A percentile compares a stretch with the other conserved stretches of the same genome.
Evolutionary conservation across 2,888 invertebrate genomes (phyloP).

Genomic region (Thera obeliscata): DNA sequence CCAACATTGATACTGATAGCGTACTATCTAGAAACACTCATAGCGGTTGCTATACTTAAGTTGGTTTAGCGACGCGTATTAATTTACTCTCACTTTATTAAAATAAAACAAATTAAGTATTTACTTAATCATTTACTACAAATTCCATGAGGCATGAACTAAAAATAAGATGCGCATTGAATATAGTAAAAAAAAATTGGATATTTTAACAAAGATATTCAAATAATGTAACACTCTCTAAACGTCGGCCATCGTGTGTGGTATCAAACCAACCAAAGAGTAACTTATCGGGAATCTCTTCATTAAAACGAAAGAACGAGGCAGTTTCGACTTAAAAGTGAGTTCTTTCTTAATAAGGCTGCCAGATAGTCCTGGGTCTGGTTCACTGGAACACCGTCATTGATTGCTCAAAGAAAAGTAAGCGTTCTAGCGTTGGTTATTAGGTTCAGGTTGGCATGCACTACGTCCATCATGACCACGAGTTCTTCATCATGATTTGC

Average conservation of each 20-base stretch:
- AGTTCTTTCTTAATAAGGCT: slow-evolving; percentile 48
- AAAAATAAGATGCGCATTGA: neutral
- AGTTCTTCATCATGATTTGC: neutral
- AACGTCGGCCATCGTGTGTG: slow-evolving; percentile 61
- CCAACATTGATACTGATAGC: slow-evolving; percentile 39
- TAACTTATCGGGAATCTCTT: slow-evolving; percentile 62
- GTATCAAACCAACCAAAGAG: slow-evolving; percentile 51
- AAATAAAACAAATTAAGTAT: slow-evolving; percentile 1
- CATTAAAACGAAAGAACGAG: slow-evolving; percentile 62
- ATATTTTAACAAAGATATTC: slow-evolving; percentile 37
- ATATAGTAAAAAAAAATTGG: slow-evolving; percentile 9
- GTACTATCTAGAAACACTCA: slow-evolving; percentile 42
- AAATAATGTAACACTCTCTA: slow-evolving; percentile 42
- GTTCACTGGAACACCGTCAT: slow-evolving; percentile 15
- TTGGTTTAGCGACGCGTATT: slow-evolving; percentile 22
- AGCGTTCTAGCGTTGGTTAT: neutral
- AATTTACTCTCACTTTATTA: slow-evolving; percentile 1
- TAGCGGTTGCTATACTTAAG: slow-evolving; percentile 25
- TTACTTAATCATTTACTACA: slow-evolving; percentile 2
- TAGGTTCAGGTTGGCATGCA: slow-evolving; percentile 10
- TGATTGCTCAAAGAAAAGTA: slow-evolving; percentile 5
- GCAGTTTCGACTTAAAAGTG: slow-evolving; percentile 45
- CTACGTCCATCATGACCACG: neutral
- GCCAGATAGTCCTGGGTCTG: slow-evolving; percentile 32
- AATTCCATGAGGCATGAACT: slow-evolving; percentile 18